Evolutionary conservation across 2,113 vertebrate species (phyloP), one percentile per base, ranked within the genome.

Genomic region (pig (Sus scrofa)): DNA sequence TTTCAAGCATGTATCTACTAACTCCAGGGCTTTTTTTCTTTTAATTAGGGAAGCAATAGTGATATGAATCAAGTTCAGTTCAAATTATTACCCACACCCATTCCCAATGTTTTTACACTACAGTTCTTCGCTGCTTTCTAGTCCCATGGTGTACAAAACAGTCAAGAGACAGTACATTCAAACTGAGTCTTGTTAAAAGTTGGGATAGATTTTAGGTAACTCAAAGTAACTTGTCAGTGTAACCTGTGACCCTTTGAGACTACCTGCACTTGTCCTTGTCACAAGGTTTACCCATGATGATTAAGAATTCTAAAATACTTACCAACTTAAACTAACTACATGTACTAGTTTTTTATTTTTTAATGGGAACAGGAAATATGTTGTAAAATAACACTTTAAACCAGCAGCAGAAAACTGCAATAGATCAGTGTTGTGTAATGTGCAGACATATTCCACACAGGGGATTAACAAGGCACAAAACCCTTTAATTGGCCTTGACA

Each of bases 241-340:
- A 97, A 97, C 75, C 96, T 97, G 87, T 77, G 96, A 96, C 95
- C 44, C 95, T 98, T 97, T 98, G 95, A 95, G 84, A 97, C 97
- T 98, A 96, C 96, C 98, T 98, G 95, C 84, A 98, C 97, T 97
- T 98, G 37, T 97, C 89, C 95, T 98, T 97, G 97, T 98, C 96
- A 98, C 93, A 98, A 83, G 7, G 5, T 98, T 97, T 97, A 95
- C 95, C 82, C 97, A 96, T 90, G 96, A 96, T 78, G 98, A 92
- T 81, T 98, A 97, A 84, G 79, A 98, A 92, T 74, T 97, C 97
- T 97, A 97, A 98, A 98, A 99, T 99, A 99, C 99, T 99, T 99
- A 99, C 98, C 99, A 99, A 99, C 98, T 99, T 99, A 99, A 98
- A 99, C 98, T 99, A 99, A 98, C 98, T 99, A 98, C 97, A 87